These are phyloP conservation scores for Umimayanthus kanabou DNA, from an alignment of 92 coral and sea anemone species.

Conservation along the genomic window DNA sequence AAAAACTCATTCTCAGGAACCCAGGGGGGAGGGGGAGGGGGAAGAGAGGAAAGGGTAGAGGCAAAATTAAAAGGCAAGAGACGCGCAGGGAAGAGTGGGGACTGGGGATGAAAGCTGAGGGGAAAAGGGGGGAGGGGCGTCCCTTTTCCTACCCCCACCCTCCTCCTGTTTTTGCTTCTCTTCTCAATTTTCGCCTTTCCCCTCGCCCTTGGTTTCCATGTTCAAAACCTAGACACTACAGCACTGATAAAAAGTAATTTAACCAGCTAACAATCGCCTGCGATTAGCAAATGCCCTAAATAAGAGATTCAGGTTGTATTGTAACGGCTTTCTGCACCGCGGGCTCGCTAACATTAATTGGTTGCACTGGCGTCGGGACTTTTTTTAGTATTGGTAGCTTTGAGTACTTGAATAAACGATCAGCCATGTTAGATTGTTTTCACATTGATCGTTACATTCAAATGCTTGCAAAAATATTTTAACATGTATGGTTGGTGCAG, in stretches of 20 bases:
- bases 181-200: not conserved
- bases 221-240: constrained; percentile 7
- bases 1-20: too few relatives aligned
- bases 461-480: not conserved
- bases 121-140: not conserved
- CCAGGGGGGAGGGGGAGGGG: too few relatives aligned
- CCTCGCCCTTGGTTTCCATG: not conserved
- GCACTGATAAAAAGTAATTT: not conserved
- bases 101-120: not conserved
- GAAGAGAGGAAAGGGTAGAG: too few relatives aligned
- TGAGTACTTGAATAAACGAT: not conserved
- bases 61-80: not conserved
- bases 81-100: not conserved
- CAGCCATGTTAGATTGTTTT: not conserved
- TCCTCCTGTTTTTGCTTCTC: not conserved
- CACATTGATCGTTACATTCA: not conserved
- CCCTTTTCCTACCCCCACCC: not conserved
- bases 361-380: not conserved
- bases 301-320: too few relatives aligned
- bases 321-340: too few relatives aligned
- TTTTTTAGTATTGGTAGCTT: not conserved
- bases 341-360: not conserved
- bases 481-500: not conserved
- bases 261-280: not conserved
- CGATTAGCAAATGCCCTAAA: too few relatives aligned